A percentile compares a stretch with the other conserved stretches of the same genome.
phyloP scores from a whole-genome alignment of 2,113 vertebrate species.

The Nerophis lumbriciformis region DNA sequence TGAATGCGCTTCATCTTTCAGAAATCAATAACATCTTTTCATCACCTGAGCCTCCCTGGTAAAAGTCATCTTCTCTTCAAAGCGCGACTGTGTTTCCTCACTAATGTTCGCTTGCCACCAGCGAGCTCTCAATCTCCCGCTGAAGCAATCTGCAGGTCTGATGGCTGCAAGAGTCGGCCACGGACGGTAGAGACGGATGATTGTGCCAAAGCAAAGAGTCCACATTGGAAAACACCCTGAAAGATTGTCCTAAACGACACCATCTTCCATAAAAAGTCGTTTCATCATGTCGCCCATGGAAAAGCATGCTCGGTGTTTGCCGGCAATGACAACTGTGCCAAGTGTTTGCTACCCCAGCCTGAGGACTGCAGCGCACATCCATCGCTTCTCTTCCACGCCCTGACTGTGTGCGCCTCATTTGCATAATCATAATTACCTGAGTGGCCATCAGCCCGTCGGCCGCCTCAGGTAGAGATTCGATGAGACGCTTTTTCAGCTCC shows the following conservation, averaged over 20 bases:
- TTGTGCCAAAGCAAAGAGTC: constrained; percentile 11
- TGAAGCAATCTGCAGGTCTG: constrained; percentile 41
- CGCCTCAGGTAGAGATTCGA: constrained; percentile 57
- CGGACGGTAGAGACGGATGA: constrained; percentile 25
- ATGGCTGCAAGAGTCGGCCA: constrained; percentile 21
- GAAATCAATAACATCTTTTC: constrained; percentile 16
- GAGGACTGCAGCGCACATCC: constrained; percentile 26
- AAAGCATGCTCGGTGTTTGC: no score
- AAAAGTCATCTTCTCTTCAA: constrained; percentile 29
- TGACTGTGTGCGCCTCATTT: constrained; percentile 45
- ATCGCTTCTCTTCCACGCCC: constrained; percentile 46
- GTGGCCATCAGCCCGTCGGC: constrained; percentile 48
- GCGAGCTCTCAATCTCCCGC: constrained; percentile 26
- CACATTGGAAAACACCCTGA: no score
- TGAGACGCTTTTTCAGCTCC: constrained; percentile 31
- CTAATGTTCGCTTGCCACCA: constrained; percentile 20
- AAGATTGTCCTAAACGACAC: no score
- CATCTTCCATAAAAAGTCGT: no score
- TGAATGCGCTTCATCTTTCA: no score
- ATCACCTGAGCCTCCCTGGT: constrained; percentile 25
- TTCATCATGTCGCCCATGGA: no score
- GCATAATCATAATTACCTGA: constrained; percentile 70
- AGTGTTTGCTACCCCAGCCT: not conserved
- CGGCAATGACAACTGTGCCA: not conserved
- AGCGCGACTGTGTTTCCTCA: constrained; percentile 6